Base-by-base conservation (phyloP, 2,113 vertebrate genomes). In the Oreochromis spilurus region DNA sequence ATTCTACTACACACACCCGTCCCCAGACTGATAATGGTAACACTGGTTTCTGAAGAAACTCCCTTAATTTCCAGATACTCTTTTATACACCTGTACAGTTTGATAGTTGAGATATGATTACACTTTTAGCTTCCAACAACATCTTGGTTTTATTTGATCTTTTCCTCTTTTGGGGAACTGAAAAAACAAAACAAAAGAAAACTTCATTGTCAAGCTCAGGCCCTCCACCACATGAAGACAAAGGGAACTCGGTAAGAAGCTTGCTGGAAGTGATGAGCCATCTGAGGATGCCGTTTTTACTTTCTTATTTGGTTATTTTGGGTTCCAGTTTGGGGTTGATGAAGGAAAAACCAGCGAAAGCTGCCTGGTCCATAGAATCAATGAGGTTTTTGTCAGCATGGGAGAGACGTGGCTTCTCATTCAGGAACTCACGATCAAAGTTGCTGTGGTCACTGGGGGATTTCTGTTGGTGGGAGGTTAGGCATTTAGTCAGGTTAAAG, bases 341-440 rank as follows among this genome's bases (percentile, higher is more conserved):
- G 11, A 99, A 99, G 77, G 98, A 99, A 95, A 99, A 99, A 80
- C 98, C 98, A 4, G 57, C 82, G 9, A 99, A 99, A 0, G 97
- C 97, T 1, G 94, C 50, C 91, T 98, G 98, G 94, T 99, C 98
- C 98, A 99, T 99, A 86, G 98, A 98, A 89, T 99, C 98, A 0
- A 99, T 97, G 77, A 99, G 96, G 94, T 97, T 98, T 95, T 99
- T 99, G 95, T 99, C 98, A 0, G 96, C 96, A 70, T 97, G 96
- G 6, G 99, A 99, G 52, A 99, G 83, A 19, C 97, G 97, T 0
- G 98, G 96, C 91, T 99, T 99, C 95, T 99, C 99, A 0, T 94
- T 98, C 91, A 99, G 96, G 89, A 99, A 99, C 92, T 99, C 99
- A 40, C 97, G 94, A 95, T 99, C 99, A 11, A 99, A 99, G 96